Base-by-base conservation (phyloP, 2,888 invertebrate species). In the Myopa testacea region DNA sequence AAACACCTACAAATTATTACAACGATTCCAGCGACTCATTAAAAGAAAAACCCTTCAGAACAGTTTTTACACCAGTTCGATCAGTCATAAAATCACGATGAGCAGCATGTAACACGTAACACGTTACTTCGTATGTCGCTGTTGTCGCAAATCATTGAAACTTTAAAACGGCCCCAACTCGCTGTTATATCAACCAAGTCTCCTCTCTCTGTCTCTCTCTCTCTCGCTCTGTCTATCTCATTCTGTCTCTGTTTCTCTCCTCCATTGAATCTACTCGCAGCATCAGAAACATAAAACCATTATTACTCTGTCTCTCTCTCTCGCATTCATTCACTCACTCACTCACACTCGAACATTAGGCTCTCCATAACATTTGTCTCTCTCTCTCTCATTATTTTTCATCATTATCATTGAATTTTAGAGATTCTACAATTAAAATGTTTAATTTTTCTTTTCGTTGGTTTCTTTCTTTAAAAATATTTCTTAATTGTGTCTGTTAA, bases 361-460 rank as follows among this genome's bases (percentile, higher is more conserved):
- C 14, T 12, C 62, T 12, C 4, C 62, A 19, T 63, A 65, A 12
- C 14, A 37, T 14, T 38, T 38, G 14, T 38, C 34, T 65, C 65
- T 12, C 37, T 63, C 63, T n/a, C 12, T 37, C 26, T 16, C 70
- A 70, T 70, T 34, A 10, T 52, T 52, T 71, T 38, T 65, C 65
- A 52, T 69, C 74, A 65, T 65, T 50, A 50, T 74, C 16, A 45
- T 45, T 45, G 7, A 37, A 10, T n/a, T 63, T 65, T n/a, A 52
- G 45, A 60, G 38, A 62, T 19, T 73, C 45, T n/a, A 3, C 34
- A 45, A 62, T 37, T 34, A 71, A 19, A 45, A 38, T 58, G 50
- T 58, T 63, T 12, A 16, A 52, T 67, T 63, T 77, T 45, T 19
- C 65, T 77, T 77, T 55, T 63, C 38, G n/a, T 76, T 26, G 70